Evolutionary conservation across 2,888 invertebrate genomes (phyloP).

Genomic region (Brachyopa scutellaris): DNA sequence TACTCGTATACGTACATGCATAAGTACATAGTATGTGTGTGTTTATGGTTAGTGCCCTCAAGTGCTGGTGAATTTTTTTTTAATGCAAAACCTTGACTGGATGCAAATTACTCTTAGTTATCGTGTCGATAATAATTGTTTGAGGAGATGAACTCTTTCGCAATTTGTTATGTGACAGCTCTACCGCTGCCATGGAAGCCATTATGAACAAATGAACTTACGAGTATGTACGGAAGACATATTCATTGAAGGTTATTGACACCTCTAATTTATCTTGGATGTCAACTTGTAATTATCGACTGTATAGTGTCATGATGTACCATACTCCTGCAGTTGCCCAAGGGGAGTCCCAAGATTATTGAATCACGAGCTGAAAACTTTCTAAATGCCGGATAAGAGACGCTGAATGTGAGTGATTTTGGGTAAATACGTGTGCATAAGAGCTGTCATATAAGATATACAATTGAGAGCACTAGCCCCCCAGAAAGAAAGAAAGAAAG

Average conservation of each 20-base stretch:
- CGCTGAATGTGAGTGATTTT: background rate
- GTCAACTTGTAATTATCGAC: slow-evolving; percentile 7
- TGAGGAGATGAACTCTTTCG: background rate
- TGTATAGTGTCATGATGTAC: background rate
- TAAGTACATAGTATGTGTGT: background rate
- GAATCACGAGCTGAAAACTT: background rate
- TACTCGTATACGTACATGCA: too few species aligned
- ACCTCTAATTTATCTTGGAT: slow-evolving; percentile 2
- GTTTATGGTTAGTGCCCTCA: background rate
- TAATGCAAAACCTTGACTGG: slow-evolving; percentile 1
- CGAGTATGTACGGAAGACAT: background rate
- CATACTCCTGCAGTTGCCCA: background rate
- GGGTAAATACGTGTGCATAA: background rate
- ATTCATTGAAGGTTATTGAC: slow-evolving; percentile 4
- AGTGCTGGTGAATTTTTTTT: background rate
- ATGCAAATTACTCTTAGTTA: slow-evolving; percentile 17
- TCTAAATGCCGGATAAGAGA: background rate
- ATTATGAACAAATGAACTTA: background rate
- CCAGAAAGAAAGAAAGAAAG: too few species aligned
- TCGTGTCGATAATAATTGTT: slow-evolving; percentile 15
- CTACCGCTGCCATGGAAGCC: background rate
- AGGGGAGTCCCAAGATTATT: background rate
- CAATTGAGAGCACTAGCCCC: background rate
- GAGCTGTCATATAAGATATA: background rate
- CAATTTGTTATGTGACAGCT: background rate